These are phyloP conservation scores for Turritopsis rubra DNA, from an alignment of 30 jellyfish, hydroid and myxozoan genomes.

Conservation along the genomic window DNA sequence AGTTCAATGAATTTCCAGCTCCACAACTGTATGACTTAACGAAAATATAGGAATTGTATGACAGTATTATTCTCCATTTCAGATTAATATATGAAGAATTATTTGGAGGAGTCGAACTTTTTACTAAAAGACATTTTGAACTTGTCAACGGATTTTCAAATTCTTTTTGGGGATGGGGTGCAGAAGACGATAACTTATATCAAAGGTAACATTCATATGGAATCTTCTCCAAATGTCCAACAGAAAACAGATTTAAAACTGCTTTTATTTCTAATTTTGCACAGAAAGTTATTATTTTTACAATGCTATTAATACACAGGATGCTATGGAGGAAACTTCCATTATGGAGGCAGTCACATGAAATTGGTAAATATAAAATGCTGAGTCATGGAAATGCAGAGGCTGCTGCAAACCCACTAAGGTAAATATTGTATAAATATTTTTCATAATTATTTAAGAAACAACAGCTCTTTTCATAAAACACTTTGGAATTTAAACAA, in stretches of 20 bases:
- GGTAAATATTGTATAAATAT: slow-evolving; percentile 26
- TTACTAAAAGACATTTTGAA: slow-evolving; percentile 46
- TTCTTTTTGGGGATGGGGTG: slow-evolving; percentile 98
- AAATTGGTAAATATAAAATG: slow-evolving; percentile 52
- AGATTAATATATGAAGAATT: slow-evolving; percentile 9
- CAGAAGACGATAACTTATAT: slow-evolving; percentile 71
- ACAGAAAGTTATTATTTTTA: no score
- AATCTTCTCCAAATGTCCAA: no score
- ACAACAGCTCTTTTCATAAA: no score
- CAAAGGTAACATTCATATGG: slow-evolving; percentile 2
- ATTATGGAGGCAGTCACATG: slow-evolving; percentile 40
- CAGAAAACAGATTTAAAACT: no score
- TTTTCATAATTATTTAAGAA: no score
- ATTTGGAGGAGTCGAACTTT: slow-evolving; percentile 89
- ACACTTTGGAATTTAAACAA: no score
- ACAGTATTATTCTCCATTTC: neutral
- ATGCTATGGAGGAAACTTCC: neutral
- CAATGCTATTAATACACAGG: neutral
- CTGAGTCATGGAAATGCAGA: slow-evolving; percentile 36
- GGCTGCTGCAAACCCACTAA: slow-evolving; percentile 40
- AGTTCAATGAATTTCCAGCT: no score
- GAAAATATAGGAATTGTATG: no score
- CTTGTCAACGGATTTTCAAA: slow-evolving; percentile 79
- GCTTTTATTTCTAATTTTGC: no score
- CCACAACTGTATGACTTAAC: no score